A percentile compares a stretch with the other conserved stretches of the same genome.
These are phyloP conservation scores for Trigoniulus corallinus DNA, from an alignment of 1,140 invertebrate genomes.

Conservation along the genomic window DNA sequence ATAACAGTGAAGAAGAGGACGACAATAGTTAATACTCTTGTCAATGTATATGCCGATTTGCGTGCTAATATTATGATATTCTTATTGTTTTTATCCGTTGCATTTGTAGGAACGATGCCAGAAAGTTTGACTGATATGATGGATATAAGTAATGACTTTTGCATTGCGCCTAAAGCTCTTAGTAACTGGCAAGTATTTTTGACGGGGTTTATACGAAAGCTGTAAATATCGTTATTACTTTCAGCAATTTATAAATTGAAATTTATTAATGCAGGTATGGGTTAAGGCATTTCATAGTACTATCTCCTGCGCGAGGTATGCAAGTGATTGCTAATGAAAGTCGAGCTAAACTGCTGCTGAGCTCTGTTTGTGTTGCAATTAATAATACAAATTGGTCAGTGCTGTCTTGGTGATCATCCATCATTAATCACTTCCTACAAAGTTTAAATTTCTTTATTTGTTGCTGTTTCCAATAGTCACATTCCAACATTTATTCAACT, in stretches of 20 bases:
- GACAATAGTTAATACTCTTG: too few relatives aligned
- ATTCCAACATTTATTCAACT: slow-evolving; percentile 78
- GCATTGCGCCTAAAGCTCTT: slow-evolving; percentile 22
- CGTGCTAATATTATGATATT: too few relatives aligned
- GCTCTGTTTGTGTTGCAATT: slow-evolving; percentile 65
- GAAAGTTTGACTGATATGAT: slow-evolving; percentile 38
- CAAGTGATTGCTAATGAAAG: slow-evolving; percentile 52
- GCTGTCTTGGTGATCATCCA: background rate
- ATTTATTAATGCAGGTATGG: slow-evolving; percentile 54
- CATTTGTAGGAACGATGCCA: background rate
- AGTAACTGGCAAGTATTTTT: slow-evolving; percentile 29
- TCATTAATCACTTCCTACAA: background rate
- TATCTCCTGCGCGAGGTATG: slow-evolving; percentile 37
- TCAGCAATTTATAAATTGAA: slow-evolving; percentile 27
- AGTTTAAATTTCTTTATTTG: slow-evolving; percentile 5
- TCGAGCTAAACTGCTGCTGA: slow-evolving; percentile 63
- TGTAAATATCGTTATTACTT: slow-evolving; percentile 6
- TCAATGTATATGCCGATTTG: too few relatives aligned
- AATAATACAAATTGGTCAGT: slow-evolving; percentile 54
- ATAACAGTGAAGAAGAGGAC: too few relatives aligned
- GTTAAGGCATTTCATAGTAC: slow-evolving; percentile 60
- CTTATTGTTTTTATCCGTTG: too few relatives aligned
- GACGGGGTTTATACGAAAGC: background rate
- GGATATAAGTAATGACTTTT: slow-evolving; percentile 46
- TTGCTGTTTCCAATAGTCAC: slow-evolving; percentile 36